A percentile compares a stretch with the other conserved stretches of the same genome.
These are phyloP conservation scores for Pygoscelis antarcticus DNA, from an alignment of 2,113 vertebrate genomes.

Conservation along the genomic window DNA sequence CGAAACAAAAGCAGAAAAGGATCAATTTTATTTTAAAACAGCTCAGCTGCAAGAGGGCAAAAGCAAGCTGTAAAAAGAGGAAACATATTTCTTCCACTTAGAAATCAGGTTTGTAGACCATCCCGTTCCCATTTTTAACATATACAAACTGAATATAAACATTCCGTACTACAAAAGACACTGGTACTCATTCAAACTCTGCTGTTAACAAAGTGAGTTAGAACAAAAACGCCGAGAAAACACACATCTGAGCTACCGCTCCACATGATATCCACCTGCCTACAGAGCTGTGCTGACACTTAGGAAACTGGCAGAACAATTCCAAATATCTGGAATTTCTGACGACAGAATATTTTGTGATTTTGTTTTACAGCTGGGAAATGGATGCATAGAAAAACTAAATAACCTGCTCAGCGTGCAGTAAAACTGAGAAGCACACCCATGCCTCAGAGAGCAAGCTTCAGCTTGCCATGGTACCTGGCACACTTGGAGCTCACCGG, in stretches of 20 bases:
- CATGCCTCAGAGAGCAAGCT: background rate
- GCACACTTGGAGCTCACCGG: accelerated
- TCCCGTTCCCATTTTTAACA: background rate
- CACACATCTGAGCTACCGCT: background rate
- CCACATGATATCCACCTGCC: background rate
- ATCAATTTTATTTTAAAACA: background rate
- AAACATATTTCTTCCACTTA: background rate
- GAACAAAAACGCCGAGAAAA: background rate
- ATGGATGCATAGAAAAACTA: background rate
- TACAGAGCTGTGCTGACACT: background rate
- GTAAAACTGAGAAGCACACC: accelerated
- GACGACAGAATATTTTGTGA: background rate
- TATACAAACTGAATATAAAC: background rate
- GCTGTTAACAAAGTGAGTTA: background rate
- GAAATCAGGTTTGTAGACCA: background rate
- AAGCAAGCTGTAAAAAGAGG: background rate
- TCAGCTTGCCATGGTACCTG: background rate
- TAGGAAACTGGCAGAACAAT: background rate
- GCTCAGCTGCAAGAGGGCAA: background rate
- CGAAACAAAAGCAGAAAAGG: background rate
- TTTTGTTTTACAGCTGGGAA: background rate
- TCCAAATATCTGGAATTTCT: background rate
- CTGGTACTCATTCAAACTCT: background rate
- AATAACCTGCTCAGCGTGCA: background rate
- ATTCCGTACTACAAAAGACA: background rate